Evolutionary conservation across 1,140 invertebrate genomes (phyloP), one percentile per base, ranked within the genome.

Genomic region (Himalopsyche phryganea): DNA sequence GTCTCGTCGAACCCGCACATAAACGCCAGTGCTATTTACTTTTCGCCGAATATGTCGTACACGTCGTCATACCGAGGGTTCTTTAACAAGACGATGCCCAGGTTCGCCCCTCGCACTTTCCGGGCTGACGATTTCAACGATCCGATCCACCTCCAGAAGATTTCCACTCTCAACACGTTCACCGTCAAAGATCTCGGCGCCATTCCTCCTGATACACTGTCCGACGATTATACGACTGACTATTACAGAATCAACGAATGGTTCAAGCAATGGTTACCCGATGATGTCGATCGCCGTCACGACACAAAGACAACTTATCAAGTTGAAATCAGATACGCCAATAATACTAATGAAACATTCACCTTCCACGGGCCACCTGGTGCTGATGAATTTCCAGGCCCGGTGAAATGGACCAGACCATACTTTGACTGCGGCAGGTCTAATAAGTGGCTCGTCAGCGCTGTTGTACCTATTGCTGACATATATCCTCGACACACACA

Each of bases 391-490:
- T 80, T 60, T n/a, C 88, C 88, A 41, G 91, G 93, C 10, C 95
- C 96, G 32, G 92, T 98, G 0, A 89, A 92, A 75, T 97, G 91
- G 85, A 96, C 91, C 1, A 76, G 87, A 57, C 96, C 96, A 0
- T 98, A 98, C 74, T 98, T 96, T 76, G 96, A 98, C 78, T 98
- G 96, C 75, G 91, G 90, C 9, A 80, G 94, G 63, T 90, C 94
- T 0, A 96, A 98, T 76, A 91, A 94, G 72, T 98, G 96, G 96
- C 76, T 98, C 9, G 88, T 98, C 1, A 90, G 86, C 49, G 96
- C 94, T 23, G 89, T 95, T 6, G 88, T 93, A 50, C 96, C 96
- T 1, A 90, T 98, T 46, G 92, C 92, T 44, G 96, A 98, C 73
- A 94, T 96, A 51, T 96, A 92, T 78, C 94, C 95, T 5, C 78